Evolutionary conservation across 2,888 invertebrate genomes (phyloP), one percentile per base, ranked within the genome.

Genomic region (Opisthograptis luteolata): DNA sequence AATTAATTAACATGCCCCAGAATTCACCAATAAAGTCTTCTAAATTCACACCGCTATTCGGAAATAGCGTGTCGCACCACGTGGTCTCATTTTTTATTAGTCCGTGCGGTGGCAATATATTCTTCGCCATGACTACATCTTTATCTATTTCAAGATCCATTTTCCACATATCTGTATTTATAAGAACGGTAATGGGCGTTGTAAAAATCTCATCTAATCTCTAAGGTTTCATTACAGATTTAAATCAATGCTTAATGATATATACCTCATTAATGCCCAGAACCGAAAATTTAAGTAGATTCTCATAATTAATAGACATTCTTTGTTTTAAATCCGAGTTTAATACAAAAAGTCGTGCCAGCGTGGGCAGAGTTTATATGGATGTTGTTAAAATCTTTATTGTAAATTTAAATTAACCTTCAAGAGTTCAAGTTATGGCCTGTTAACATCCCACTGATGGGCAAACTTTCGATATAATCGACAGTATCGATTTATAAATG

Each of bases 251-350:
- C 42, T 43, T 42, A 41, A 57, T 43, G 32, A 24, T 42, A 31
- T 27, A 34, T 48, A n/a, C n/a, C 43, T 60, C 66, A 70, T 72
- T 66, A 71, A 62, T 55, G 55, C 54, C 45, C 56, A 60, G 63
- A 68, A 67, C 64, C 63, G 62, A 68, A 71, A 67, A 64, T 64
- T 53, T 60, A 57, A 13, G 13, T 44, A 14, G 17, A 20, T 17
- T 24, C 25, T 52, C 36, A 55, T 62, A 63, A 66, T 70, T 64
- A 62, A 64, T 54, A 53, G 43, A 17, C 44, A 64, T 62, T 62
- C 58, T 66, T 65, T 60, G 58, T 66, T 63, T 60, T 49, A 25
- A 55, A 44, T 54, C 51, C 15, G 42, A 50, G 58, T 58, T 45
- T 19, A 60, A 64, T 60, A 48, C 48, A 25, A 40, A 49, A 58